These are phyloP conservation scores for Charaxes varanes DNA, from an alignment of 1,140 invertebrate species.

Conservation along the genomic window DNA sequence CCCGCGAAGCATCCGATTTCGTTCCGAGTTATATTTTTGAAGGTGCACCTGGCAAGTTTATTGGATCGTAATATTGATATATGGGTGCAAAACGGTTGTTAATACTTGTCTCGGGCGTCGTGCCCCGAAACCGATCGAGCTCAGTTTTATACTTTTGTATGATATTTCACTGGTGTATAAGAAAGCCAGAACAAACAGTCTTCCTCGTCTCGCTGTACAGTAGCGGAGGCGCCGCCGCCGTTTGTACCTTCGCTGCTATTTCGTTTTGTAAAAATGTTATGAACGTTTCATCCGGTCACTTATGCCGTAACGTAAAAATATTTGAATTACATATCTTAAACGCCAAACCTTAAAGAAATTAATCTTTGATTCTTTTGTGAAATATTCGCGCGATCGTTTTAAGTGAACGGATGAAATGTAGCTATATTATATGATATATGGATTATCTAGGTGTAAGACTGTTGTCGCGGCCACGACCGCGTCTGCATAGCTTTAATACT, in stretches of 20 bases:
- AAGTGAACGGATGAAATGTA: slow-evolving; percentile 32
- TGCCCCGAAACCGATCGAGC: too few species aligned
- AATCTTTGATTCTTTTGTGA: background rate
- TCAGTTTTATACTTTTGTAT: too few species aligned
- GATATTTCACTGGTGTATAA: too few species aligned
- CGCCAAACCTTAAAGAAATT: too few species aligned
- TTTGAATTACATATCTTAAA: too few species aligned
- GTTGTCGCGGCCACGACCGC: slow-evolving; percentile 61
- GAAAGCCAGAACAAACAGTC: too few species aligned
- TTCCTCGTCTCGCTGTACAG: too few species aligned
- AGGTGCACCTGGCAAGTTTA: slow-evolving; percentile 26
- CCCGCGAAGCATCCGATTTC: slow-evolving; percentile 45
- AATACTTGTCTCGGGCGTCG: too few species aligned
- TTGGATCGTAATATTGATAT: slow-evolving; percentile 21
- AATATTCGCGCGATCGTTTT: slow-evolving; percentile 10
- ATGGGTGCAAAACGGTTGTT: slow-evolving; percentile 3
- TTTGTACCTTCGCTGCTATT: too few species aligned
- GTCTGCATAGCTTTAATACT: slow-evolving; percentile 66
- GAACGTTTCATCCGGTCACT: slow-evolving; percentile 26
- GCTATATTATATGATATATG: slow-evolving; percentile 32
- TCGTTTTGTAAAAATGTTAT: too few species aligned
- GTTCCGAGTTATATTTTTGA: slow-evolving; percentile 42
- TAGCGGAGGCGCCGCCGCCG: too few species aligned
- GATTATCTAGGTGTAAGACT: slow-evolving; percentile 53
- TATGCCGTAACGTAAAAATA: slow-evolving; percentile 9